Evolutionary conservation across 2,797 vertebrate genomes (phyloP).

Genomic region (Threskiornis aethiopicus): DNA sequence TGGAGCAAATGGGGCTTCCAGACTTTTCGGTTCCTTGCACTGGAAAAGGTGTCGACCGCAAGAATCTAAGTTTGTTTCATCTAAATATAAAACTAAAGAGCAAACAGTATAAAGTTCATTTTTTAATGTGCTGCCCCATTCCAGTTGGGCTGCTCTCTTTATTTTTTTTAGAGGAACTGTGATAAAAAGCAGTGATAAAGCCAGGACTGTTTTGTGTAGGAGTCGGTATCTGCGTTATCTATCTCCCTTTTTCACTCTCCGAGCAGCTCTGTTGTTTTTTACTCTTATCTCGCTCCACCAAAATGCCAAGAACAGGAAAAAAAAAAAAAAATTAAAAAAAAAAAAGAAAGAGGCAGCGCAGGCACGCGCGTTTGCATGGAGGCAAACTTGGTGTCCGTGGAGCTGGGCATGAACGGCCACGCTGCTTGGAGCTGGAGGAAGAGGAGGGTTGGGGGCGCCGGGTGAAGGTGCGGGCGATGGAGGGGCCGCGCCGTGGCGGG

Average conservation of each 20-base stretch:
- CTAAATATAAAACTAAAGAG: slow-evolving; percentile 79
- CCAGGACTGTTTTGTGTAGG: slow-evolving; percentile 89
- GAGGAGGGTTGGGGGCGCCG: not conserved
- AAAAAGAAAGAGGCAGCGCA: slow-evolving; percentile 74
- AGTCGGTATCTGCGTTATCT: slow-evolving; percentile 93
- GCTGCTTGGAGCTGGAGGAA: not conserved
- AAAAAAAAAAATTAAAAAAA: slow-evolving; percentile 71
- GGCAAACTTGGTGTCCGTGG: slow-evolving; percentile 44
- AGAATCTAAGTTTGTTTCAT: slow-evolving; percentile 34
- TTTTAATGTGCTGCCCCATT: slow-evolving; percentile 78
- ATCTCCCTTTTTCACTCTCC: slow-evolving; percentile 93
- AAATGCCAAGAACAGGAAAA: slow-evolving; percentile 97
- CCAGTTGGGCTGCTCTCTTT: slow-evolving; percentile 74
- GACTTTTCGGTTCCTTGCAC: not conserved
- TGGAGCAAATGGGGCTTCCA: not conserved
- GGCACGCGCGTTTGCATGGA: slow-evolving; percentile 24
- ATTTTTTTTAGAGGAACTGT: slow-evolving; percentile 74
- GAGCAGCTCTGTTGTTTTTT: slow-evolving; percentile 92
- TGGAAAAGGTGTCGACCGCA: not conserved
- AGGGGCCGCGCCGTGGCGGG: accelerated
- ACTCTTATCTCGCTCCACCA: slow-evolving; percentile 93
- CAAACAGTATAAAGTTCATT: slow-evolving; percentile 75
- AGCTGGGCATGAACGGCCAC: slow-evolving; percentile 61
- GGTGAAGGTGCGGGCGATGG: not conserved
- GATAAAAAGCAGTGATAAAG: slow-evolving; percentile 93